These are phyloP conservation scores for Trematomus bernacchii DNA, from an alignment of 2,797 vertebrate genomes.

Conservation along the genomic window DNA sequence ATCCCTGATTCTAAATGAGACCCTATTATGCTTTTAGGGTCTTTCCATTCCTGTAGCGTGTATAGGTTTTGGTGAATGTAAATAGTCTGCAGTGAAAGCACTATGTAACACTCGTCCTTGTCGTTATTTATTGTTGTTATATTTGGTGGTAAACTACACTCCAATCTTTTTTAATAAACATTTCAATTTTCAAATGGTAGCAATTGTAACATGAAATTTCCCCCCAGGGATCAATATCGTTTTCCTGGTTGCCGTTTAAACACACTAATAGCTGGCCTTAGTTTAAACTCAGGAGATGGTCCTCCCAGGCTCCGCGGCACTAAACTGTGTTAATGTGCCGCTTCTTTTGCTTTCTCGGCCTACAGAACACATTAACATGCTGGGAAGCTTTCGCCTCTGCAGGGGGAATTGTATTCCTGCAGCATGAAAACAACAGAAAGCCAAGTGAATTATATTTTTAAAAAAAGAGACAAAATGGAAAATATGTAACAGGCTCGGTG, in stretches of 20 bases:
- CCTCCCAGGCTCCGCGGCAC: constrained; percentile 4
- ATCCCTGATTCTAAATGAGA: no score
- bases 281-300: neutral
- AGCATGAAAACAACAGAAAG: constrained; percentile 36
- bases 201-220: no score
- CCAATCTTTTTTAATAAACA: no score
- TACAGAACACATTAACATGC: constrained; percentile 27
- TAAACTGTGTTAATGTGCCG: constrained; percentile 19
- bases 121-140: no score
- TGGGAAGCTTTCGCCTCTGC: constrained; percentile 29
- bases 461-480: constrained; percentile 15
- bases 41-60: no score
- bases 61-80: no score
- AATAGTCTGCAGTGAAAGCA: no score
- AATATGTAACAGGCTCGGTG: constrained; percentile 5
- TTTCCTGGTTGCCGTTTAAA: constrained; percentile 21
- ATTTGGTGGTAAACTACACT: no score
- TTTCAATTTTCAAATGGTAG: no score
- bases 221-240: no score
- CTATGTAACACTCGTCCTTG: no score
- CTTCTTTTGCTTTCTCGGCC: constrained; percentile 13
- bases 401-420: constrained; percentile 19
- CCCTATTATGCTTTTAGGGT: no score
- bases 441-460: constrained; percentile 1
- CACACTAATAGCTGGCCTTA: constrained; percentile 8